These are phyloP conservation scores for Luffia ferchaultella DNA, from an alignment of 2,888 invertebrate genomes.

Conservation along the genomic window DNA sequence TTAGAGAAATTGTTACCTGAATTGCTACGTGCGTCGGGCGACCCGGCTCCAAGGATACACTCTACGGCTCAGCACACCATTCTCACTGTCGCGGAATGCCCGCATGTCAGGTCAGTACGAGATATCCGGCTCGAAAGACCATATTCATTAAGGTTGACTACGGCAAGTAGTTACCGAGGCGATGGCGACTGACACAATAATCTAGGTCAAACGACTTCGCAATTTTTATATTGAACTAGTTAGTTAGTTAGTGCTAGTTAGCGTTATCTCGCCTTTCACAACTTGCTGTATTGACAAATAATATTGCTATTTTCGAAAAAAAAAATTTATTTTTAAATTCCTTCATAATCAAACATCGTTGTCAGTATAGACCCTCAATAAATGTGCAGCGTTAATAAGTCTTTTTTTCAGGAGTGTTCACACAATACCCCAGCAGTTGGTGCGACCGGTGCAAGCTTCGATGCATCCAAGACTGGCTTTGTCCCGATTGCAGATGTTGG, in stretches of 20 bases:
- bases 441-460: constrained; percentile 83
- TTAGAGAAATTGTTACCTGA: constrained; percentile 86
- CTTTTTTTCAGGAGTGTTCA: constrained; percentile 71
- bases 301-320: no score
- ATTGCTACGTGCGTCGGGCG: constrained; percentile 84
- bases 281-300: no score
- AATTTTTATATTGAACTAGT: no score
- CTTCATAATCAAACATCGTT: no score
- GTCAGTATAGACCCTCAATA: no score
- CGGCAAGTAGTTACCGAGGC: no score
- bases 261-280: no score
- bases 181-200: no score
- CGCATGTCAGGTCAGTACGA: constrained; percentile 72
- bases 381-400: neutral
- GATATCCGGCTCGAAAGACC: neutral
- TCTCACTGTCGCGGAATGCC: constrained; percentile 83
- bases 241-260: no score
- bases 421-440: constrained; percentile 83
- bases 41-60: constrained; percentile 86
- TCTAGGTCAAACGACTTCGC: no score
- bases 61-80: constrained; percentile 89
- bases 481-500: constrained; percentile 87
- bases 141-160: neutral
- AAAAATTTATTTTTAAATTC: no score
- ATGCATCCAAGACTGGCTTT: constrained; percentile 87